These are phyloP conservation scores for Tenthredo amoena DNA, from an alignment of 2,888 invertebrate genomes.

Conservation along the genomic window DNA sequence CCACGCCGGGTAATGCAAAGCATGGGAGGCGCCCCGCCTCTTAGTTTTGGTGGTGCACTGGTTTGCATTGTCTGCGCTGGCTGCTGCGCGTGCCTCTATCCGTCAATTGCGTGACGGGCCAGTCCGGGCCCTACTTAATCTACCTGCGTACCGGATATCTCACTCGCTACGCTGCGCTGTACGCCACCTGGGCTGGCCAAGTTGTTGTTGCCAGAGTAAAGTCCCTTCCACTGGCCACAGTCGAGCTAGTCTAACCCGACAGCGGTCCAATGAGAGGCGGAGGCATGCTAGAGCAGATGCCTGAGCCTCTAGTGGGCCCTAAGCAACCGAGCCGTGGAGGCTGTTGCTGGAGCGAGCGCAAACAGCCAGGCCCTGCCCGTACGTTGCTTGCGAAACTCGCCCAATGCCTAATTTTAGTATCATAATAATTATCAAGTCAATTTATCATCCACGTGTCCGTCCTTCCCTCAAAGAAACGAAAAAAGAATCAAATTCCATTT, in stretches of 20 bases:
- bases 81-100: conserved; percentile 77
- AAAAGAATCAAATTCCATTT: neutral
- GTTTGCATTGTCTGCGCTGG: conserved; percentile 79
- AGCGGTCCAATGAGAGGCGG: conserved; percentile 74
- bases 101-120: conserved; percentile 74
- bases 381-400: conserved; percentile 77
- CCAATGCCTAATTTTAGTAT: conserved; percentile 64
- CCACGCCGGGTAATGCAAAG: conserved; percentile 78
- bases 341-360: conserved; percentile 75
- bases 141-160: conserved; percentile 72
- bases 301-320: conserved; percentile 69
- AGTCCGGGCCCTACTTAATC: conserved; percentile 68
- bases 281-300: conserved; percentile 73
- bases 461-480: neutral
- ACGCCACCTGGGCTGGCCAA: conserved; percentile 73
- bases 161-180: conserved; percentile 69
- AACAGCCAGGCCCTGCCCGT: conserved; percentile 77
- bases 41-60: conserved; percentile 75
- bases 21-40: conserved; percentile 74
- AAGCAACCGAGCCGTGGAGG: conserved; percentile 74
- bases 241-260: conserved; percentile 73
- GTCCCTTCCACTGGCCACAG: conserved; percentile 72
- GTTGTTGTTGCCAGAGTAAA: conserved; percentile 73
- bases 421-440: conserved; percentile 45
- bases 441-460: conserved; percentile 25